Evolutionary conservation across 1,140 invertebrate species (phyloP).

Genomic region (Drosophila lacertosa): DNA sequence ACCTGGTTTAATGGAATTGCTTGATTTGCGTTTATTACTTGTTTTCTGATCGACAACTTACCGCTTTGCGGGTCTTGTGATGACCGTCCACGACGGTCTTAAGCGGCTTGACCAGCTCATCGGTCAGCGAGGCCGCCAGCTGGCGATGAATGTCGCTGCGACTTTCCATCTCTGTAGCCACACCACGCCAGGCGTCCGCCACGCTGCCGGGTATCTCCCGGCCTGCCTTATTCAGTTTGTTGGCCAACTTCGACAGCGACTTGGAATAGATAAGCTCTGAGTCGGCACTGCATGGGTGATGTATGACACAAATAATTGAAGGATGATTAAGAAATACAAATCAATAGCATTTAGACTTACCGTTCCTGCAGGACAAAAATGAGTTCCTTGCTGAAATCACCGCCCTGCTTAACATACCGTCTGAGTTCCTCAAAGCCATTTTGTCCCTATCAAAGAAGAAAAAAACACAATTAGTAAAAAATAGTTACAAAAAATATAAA

Average conservation of each 20-base stretch:
- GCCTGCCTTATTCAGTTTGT: conserved; percentile 92
- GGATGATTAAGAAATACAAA: background rate
- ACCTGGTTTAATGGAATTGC: conserved; percentile 83
- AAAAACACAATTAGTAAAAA: background rate
- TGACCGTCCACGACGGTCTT: conserved; percentile 89
- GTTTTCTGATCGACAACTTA: conserved; percentile 74
- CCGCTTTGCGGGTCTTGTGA: conserved; percentile 90
- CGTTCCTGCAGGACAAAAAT: conserved; percentile 95
- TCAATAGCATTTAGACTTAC: conserved; percentile 85
- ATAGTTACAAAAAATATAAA: background rate
- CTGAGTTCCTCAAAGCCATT: conserved; percentile 97
- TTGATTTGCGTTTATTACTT: background rate
- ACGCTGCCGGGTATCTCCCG: conserved; percentile 92
- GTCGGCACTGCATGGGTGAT: conserved; percentile 94
- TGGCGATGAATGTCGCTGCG: conserved; percentile 94
- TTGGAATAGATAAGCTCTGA: conserved; percentile 95
- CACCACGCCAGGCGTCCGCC: conserved; percentile 94
- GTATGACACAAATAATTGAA: too few relatives aligned
- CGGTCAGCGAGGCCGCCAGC: conserved; percentile 90
- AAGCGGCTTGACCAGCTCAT: conserved; percentile 95
- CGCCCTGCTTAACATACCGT: conserved; percentile 95
- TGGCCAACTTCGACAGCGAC: conserved; percentile 93
- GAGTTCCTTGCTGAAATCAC: conserved; percentile 96
- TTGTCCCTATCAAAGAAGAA: conserved; percentile 88
- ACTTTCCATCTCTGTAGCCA: conserved; percentile 95